A percentile compares a stretch with the other conserved stretches of the same genome.
phyloP scores from a whole-genome alignment of 2,888 invertebrate genomes.

The Pollenia labialis region DNA sequence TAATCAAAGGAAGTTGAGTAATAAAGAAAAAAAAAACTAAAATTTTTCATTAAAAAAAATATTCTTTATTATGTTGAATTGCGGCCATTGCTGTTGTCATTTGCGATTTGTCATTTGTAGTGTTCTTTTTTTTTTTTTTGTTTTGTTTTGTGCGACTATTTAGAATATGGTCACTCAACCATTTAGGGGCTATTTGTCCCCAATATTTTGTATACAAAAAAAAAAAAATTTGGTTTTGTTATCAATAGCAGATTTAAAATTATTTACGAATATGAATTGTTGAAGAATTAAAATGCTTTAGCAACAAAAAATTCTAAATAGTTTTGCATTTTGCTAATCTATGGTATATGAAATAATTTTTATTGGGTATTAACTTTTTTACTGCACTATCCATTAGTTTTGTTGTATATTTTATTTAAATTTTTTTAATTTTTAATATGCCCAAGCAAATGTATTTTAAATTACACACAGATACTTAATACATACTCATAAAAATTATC shows the following conservation, averaged over 20 bases:
- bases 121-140: conserved; percentile 12
- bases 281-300: background rate
- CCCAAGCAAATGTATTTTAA: no score
- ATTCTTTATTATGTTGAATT: conserved; percentile 49
- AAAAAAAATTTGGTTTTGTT: background rate
- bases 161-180: conserved; percentile 66
- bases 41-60: conserved; percentile 15
- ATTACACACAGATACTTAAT: no score
- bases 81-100: conserved; percentile 52
- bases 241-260: no score
- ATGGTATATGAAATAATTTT: background rate
- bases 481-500: no score
- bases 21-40: conserved; percentile 36
- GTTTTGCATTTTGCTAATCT: background rate
- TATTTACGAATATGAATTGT: background rate
- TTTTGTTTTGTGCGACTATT: conserved; percentile 33
- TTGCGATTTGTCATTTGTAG: conserved; percentile 41
- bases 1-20: conserved; percentile 65
- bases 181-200: conserved; percentile 67
- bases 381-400: no score
- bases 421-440: no score
- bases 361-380: no score
- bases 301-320: conserved; percentile 5
- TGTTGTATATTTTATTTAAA: no score
- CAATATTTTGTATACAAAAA: conserved; percentile 38